Conservation (phyloP, 30 jellyfish, hydroid and myxozoan species). For the Aurelia sp. region DNA sequence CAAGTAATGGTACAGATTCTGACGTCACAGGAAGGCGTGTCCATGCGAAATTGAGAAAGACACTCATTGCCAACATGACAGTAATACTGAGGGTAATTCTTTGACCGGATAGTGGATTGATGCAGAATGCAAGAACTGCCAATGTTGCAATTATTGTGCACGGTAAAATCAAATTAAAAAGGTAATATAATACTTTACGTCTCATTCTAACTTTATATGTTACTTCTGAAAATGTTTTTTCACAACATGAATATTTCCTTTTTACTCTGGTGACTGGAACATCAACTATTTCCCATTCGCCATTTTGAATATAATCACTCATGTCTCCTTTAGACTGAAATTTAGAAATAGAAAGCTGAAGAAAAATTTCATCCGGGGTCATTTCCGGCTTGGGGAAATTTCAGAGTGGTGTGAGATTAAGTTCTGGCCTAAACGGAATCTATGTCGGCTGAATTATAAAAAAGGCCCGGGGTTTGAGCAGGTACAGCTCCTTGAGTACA, state of each 20-base stretch:
- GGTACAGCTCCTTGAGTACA: too few relatives aligned
- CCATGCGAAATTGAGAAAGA: constrained; percentile 81
- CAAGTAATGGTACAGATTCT: constrained; percentile 78
- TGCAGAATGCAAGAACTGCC: constrained; percentile 82
- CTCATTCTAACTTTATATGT: constrained; percentile 72
- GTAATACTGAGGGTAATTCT: constrained; percentile 78
- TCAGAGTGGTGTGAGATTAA: too few relatives aligned
- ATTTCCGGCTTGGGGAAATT: too few relatives aligned
- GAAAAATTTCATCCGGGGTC: too few relatives aligned
- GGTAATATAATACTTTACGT: constrained; percentile 66
- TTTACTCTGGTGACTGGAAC: constrained; percentile 58
- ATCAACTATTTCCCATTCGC: constrained; percentile 78
- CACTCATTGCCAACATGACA: constrained; percentile 86
- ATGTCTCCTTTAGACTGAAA: constrained; percentile 61
- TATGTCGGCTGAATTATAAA: too few relatives aligned
- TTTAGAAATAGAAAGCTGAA: neutral
- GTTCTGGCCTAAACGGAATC: too few relatives aligned
- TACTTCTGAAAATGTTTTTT: constrained; percentile 58
- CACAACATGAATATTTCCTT: constrained; percentile 65
- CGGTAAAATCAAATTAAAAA: constrained; percentile 72
- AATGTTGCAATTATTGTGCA: constrained; percentile 73
- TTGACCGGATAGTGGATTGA: constrained; percentile 77
- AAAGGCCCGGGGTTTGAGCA: too few relatives aligned
- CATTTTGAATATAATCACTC: constrained; percentile 80
- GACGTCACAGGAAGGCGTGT: constrained; percentile 84